Base-by-base conservation (phyloP, 2,113 vertebrate species). In the Amblyornis subalaris region DNA sequence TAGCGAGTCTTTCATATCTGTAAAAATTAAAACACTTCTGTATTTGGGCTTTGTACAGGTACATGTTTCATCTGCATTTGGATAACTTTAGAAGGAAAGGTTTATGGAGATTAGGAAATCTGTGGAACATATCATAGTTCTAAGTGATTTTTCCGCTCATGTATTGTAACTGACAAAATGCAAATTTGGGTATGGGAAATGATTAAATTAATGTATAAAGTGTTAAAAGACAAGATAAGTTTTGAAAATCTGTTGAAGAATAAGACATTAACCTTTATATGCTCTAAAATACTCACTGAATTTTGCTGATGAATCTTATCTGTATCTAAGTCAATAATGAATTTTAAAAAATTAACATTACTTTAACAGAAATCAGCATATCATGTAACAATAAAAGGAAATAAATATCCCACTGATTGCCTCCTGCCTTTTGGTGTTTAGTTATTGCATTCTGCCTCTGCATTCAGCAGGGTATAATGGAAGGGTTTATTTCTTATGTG, bases 401-500 rank as follows among this genome's bases (percentile, higher is more conserved):
- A 96, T 90, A 97, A 96, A 96, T 96, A 94, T 62, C 50, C 57
- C 47, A 89, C 94, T 97, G 93, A 95, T 96, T 97, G 75, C 75
- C 51, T 96, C 54, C 91, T 96, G 86, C 74, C 80, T 96, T 94
- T 95, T 88, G 65, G 36, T 93, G 74, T 76, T 92, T 88, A 77
- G 92, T 94, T 96, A 67, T 95, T 90, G 35, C 83, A 92, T 94
- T 95, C 85, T 95, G 70, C 78, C 60, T 96, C 90, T 90, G 21
- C 67, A 95, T 96, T 96, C 91, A 94, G 91, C 79, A 90, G 78
- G 51, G 60, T 70, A 92, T 96, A 96, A 96, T 97, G 75, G 84
- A 93, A 96, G 89, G 26, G 80, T 96, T 97, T 94, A 96, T 97
- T 97, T 95, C 95, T 96, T 90, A 81, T 74, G 88, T 95, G 95